These are phyloP conservation scores for Macrobrachium nipponense DNA, from an alignment of 1,140 invertebrate species.

Conservation along the genomic window DNA sequence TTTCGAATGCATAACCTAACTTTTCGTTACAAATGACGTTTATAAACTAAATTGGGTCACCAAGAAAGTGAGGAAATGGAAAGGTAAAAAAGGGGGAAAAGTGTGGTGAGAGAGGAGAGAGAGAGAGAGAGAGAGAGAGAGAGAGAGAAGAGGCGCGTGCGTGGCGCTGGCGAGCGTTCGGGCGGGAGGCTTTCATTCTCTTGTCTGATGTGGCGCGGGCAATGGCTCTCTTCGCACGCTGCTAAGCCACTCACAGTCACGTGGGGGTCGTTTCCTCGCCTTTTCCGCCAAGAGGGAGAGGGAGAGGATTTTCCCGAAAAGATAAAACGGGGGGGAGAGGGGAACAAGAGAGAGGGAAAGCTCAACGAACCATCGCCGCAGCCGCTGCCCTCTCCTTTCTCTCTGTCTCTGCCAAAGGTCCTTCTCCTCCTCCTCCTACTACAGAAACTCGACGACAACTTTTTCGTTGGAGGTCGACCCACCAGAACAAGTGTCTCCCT, in stretches of 20 bases:
- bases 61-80: slow-evolving; percentile 1
- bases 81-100: background rate
- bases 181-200: background rate
- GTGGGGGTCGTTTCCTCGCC: background rate
- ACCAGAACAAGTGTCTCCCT: background rate
- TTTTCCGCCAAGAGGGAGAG: background rate
- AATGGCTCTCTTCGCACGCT: too few species aligned
- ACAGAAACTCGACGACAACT: background rate
- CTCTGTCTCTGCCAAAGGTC: background rate
- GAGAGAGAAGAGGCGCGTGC: background rate
- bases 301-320: too few species aligned
- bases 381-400: too few species aligned
- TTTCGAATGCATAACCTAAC: background rate
- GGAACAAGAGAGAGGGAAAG: background rate
- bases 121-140: slow-evolving; percentile 30
- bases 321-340: background rate
- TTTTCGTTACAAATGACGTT: background rate
- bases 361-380: too few species aligned
- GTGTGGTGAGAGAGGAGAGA: background rate
- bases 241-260: background rate
- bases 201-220: background rate
- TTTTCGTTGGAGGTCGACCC: background rate
- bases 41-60: background rate
- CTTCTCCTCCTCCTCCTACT: background rate
- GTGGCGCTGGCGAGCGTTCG: background rate